Base-by-base conservation (phyloP, 2,797 vertebrate species). In the Lithobates pipiens region DNA sequence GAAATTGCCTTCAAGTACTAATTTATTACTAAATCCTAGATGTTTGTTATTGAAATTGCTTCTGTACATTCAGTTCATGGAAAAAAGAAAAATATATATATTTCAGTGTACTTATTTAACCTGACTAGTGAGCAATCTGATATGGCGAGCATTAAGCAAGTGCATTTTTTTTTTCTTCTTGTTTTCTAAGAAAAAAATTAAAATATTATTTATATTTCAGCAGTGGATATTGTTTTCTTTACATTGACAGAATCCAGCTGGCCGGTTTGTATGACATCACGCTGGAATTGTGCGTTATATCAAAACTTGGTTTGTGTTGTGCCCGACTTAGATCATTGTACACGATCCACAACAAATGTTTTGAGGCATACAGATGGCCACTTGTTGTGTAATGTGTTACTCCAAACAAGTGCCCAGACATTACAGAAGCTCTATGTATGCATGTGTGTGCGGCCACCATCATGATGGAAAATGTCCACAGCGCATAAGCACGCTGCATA, bases 11-110 rank as follows among this genome's bases (percentile, higher is more conserved):
- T 95, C 93, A 88, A 90, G 89, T 93, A 94, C 93, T 95, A 95
- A 95, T 95, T 95, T 95, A 95, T 95, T 95, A 95, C 94, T 95
- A 95, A 95, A 95, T 92, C 94, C 93, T 95, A 95, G 93, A 90
- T 94, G 94, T 95, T 95, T 95, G 92, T 95, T 94, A 94, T 89
- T 89, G 90, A 92, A 34, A 88, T 92, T 0, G 82, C 79, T 86
- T 88, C 89, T 71, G 88, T 89, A 61, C 0, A 73, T 92, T 74
- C 44, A 77, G 68, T 50, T 82, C 76, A 63, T 65, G 13, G 39
- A 39, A 23, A 71, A 15, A n/a, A n/a, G n/a, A 32, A 61, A 65
- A 65, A 23, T 61, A 15, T 32, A 61, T 46, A 63, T 32, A 73
- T 71, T 77, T 86, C 67, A 50, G 39, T 79, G 85, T 86, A 86